Percentiles rank a stretch among this genome's conserved stretches.
Evolutionary conservation across 2,113 vertebrate genomes (phyloP).

Genomic region (Dendrocopos noguchii): DNA sequence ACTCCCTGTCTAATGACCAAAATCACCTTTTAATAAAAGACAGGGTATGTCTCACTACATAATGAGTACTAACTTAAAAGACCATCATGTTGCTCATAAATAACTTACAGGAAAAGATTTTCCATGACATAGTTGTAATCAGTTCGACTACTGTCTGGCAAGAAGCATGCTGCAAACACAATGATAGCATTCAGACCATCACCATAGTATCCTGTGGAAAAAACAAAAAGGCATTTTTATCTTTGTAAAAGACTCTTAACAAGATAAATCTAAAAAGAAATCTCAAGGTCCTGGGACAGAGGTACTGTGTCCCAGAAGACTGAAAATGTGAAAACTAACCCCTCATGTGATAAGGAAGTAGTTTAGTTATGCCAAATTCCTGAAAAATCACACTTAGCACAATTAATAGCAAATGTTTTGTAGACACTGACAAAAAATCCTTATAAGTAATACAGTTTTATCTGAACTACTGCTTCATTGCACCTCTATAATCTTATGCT

Average conservation of each 20-base stretch:
- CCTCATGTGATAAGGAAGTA: not conserved
- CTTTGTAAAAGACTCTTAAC: conserved; percentile 32
- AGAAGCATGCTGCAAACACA: conserved; percentile 95
- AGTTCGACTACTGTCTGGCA: conserved; percentile 91
- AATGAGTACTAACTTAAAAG: conserved; percentile 36
- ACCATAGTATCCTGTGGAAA: conserved; percentile 91
- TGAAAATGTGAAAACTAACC: not conserved
- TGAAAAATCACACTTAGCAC: not conserved
- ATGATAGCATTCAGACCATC: conserved; percentile 96
- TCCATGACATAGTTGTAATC: conserved; percentile 99
- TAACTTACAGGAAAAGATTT: conserved; percentile 97
- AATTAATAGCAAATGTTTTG: not conserved
- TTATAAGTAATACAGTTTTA: not conserved
- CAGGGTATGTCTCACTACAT: conserved; percentile 4
- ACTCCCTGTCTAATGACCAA: not conserved
- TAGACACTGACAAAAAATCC: not conserved
- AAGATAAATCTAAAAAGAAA: conserved; percentile 5
- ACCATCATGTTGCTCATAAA: conserved; percentile 11
- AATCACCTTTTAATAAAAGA: conserved; percentile 32
- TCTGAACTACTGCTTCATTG: not conserved
- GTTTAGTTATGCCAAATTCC: not conserved
- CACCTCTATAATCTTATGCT: not conserved
- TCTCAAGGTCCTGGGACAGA: not conserved
- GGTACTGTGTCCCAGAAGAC: not conserved
- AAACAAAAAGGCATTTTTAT: conserved; percentile 68